Evolutionary conservation across 2,797 vertebrate genomes (phyloP).

Genomic region (Merluccius polli): DNA sequence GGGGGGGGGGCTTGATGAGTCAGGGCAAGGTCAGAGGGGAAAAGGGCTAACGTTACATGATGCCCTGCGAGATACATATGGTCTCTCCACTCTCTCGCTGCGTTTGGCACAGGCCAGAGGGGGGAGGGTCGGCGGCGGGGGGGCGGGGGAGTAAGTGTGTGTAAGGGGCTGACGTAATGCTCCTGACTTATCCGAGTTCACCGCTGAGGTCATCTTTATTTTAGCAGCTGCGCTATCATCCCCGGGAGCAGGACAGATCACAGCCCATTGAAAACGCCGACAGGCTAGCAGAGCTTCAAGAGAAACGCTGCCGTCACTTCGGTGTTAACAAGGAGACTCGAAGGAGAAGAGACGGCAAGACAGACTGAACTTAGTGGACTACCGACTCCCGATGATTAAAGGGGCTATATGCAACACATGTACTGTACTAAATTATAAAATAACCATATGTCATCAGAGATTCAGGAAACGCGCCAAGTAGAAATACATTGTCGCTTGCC

Average conservation of each 20-base stretch:
- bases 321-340: no score
- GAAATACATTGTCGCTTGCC: no score
- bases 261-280: not conserved
- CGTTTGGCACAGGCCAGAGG: not conserved
- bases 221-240: not conserved
- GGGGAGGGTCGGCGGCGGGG: no score
- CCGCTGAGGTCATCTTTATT: slow-evolving; percentile 31
- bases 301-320: not conserved
- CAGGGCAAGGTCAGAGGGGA: slow-evolving; percentile 38
- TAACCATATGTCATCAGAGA: no score
- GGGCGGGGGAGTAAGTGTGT: slow-evolving; percentile 1
- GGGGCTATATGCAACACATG: no score
- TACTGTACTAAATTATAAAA: no score
- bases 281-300: not conserved
- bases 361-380: no score
- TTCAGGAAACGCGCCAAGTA: no score
- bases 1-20: slow-evolving; percentile 23
- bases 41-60: slow-evolving; percentile 39
- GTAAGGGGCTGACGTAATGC: slow-evolving; percentile 37
- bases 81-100: slow-evolving; percentile 17
- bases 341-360: no score
- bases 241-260: not conserved
- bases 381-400: no score
- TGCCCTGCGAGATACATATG: not conserved
- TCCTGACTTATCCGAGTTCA: slow-evolving; percentile 21